Conservation (phyloP, 2,113 vertebrate species). For the Alethe diademata region DNA sequence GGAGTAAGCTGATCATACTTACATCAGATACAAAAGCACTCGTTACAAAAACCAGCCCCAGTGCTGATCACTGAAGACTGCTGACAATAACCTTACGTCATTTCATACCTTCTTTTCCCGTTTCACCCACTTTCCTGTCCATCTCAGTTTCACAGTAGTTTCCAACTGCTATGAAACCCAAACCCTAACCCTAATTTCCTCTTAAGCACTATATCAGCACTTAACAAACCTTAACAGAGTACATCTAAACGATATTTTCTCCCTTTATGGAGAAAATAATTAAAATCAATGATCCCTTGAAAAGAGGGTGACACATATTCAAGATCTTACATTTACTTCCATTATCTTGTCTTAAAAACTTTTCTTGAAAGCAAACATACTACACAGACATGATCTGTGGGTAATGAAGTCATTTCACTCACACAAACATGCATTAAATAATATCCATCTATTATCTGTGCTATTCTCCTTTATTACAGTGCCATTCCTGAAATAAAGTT, state of each 20-base stretch:
- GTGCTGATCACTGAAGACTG: neutral
- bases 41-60: neutral
- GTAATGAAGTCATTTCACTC: neutral
- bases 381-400: neutral
- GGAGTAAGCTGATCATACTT: neutral
- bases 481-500: neutral
- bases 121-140: neutral
- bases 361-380: neutral
- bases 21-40: neutral
- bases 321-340: neutral
- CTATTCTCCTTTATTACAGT: neutral
- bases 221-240: neutral
- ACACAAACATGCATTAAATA: neutral
- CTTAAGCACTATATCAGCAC: neutral
- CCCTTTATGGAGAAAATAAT: neutral
- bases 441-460: neutral
- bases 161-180: neutral
- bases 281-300: neutral
- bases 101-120: neutral
- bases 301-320: neutral
- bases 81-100: neutral
- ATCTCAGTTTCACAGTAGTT: neutral
- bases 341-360: neutral
- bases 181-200: neutral
- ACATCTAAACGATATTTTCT: neutral